Base-by-base conservation (phyloP, 2,888 invertebrate genomes). In the Melipona bicolor region DNA sequence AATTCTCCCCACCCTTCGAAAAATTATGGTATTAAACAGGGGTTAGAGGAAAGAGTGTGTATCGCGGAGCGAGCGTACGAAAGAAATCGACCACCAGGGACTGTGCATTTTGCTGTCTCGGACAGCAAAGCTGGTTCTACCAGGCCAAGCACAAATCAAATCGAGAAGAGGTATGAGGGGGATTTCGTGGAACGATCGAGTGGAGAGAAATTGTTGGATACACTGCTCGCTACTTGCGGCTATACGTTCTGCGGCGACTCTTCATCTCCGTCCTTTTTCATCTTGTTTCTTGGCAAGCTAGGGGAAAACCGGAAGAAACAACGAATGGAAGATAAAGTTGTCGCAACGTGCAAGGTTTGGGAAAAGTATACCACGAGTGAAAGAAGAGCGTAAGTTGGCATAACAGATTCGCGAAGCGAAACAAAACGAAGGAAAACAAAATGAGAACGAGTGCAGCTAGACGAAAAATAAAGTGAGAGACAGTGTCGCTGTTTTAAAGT, bases 31-130 rank as follows among this genome's bases (percentile, higher is more conserved):
- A 67, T 78, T 17, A 67, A 32, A 36, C 27, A 36, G 69, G 50
- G 68, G 62, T 43, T 61, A 49, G 19, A 32, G 56, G 74, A 24
- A 49, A 32, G 52, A 19, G 52, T 3, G 19, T 19, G 61, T 52
- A 56, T 62, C 24, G 61, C 52, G 56, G 4, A 52, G 69, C 54
- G 73, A 72, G 77, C 17, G 71, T 54, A 74, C 74, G 75, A 65
- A 59, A 78, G 76, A 69, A 77, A 80, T 81, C 74, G 72, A 32
- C 56, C 59, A 69, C 61, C 36, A 80, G 79, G 65, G 77, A 69
- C 62, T 85, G 85, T 81, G 73, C 83, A 78, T 86, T 83, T 83
- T 78, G 65, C 80, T 83, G 86, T 82, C 85, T 82, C 49, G 70
- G 70, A 62, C 85, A 65, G 77, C 74, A 61, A 77, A 85, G 73